phyloP scores from a whole-genome alignment of 2,888 invertebrate species.

The Pantelozetes paolii region DNA sequence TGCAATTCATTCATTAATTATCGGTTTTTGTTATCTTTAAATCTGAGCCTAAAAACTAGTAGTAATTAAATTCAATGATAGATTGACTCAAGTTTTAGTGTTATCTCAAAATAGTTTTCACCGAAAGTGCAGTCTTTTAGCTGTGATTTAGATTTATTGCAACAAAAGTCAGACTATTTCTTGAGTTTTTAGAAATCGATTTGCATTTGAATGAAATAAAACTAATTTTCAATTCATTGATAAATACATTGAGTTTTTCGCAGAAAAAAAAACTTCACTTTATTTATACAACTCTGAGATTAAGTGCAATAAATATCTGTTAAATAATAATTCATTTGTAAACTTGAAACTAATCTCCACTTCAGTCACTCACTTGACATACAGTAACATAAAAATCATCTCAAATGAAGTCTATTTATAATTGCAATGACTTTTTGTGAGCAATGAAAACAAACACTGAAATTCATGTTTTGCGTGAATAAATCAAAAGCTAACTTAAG shows the following conservation, averaged over 20 bases:
- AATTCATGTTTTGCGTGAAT: neutral
- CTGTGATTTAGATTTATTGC: constrained; percentile 22
- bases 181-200: constrained; percentile 2
- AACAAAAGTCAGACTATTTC: neutral
- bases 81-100: neutral
- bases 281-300: neutral
- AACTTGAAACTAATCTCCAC: constrained; percentile 19
- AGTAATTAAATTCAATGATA: constrained; percentile 8
- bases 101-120: neutral
- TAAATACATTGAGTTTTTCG: neutral
- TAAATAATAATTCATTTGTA: neutral
- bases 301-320: neutral
- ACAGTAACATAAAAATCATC: neutral
- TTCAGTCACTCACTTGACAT: neutral
- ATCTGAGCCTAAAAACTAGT: neutral
- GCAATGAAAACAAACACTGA: neutral
- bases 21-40: neutral
- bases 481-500: neutral
- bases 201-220: neutral
- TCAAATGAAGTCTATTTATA: neutral
- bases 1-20: neutral
- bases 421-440: neutral
- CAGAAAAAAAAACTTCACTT: neutral
- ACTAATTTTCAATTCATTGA: neutral
- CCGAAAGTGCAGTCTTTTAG: neutral